Percentiles rank a stretch among this genome's conserved stretches.
Evolutionary conservation across 2,888 invertebrate species (phyloP).

Genomic region (Xanthia togata): DNA sequence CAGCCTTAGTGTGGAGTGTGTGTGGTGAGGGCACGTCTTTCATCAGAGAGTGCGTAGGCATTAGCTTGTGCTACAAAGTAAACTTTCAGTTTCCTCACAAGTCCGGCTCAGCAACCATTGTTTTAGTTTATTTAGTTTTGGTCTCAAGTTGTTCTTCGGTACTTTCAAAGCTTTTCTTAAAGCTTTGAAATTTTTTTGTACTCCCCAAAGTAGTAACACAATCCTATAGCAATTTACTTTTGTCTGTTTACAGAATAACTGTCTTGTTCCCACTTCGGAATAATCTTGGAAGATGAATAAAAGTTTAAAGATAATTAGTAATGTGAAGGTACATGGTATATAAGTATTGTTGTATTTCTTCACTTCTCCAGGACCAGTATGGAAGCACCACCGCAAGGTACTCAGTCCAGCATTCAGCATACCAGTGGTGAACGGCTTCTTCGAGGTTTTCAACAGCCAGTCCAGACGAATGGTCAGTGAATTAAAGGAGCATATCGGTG

Average conservation of each 20-base stretch:
- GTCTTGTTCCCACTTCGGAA: background rate
- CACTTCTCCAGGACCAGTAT: constrained; percentile 21
- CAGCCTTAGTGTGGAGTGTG: too few relatives aligned
- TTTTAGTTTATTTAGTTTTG: too few relatives aligned
- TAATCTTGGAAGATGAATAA: background rate
- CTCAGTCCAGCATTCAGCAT: constrained; percentile 31
- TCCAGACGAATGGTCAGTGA: constrained; percentile 18
- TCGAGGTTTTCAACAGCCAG: constrained; percentile 30
- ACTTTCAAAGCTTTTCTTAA: too few relatives aligned
- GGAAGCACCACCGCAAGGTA: constrained; percentile 39
- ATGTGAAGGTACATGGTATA: too few relatives aligned
- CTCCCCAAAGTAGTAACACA: too few relatives aligned
- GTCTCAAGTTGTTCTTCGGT: too few relatives aligned
- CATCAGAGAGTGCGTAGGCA: too few relatives aligned
- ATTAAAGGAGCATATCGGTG: constrained; percentile 12
- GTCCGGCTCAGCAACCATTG: too few relatives aligned
- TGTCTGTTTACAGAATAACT: background rate
- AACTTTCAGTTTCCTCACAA: too few relatives aligned
- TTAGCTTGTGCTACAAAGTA: too few relatives aligned
- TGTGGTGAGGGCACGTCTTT: too few relatives aligned
- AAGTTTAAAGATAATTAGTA: background rate
- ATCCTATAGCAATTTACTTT: background rate
- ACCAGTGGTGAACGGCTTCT: constrained; percentile 27
- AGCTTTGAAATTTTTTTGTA: too few relatives aligned
- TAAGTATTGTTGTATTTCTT: background rate